These are phyloP conservation scores for Melanotaenia nigrans DNA, from an alignment of 2,797 vertebrate genomes.

Conservation along the genomic window DNA sequence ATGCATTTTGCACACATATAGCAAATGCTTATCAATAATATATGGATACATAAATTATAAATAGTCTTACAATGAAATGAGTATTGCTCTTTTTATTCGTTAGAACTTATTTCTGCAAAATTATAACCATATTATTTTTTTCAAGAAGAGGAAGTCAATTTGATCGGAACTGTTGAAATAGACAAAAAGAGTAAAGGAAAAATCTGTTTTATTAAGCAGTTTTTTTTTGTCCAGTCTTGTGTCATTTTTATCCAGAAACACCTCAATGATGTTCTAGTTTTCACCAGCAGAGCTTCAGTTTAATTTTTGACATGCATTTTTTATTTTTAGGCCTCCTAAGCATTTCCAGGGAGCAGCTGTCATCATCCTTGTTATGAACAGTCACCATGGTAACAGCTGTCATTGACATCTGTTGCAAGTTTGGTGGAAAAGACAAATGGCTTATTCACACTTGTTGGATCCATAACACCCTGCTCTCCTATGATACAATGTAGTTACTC, in stretches of 20 bases:
- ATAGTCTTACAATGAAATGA: too few species aligned
- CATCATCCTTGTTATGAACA: background rate
- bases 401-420: background rate
- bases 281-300: background rate
- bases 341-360: constrained; percentile 9
- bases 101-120: too few species aligned
- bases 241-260: background rate
- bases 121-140: too few species aligned
- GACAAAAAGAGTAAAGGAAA: too few species aligned
- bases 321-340: constrained; percentile 2
- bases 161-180: too few species aligned
- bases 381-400: background rate
- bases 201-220: background rate
- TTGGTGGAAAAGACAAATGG: background rate
- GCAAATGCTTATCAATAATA: too few species aligned
- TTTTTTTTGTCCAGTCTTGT: background rate
- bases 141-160: too few species aligned
- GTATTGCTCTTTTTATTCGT: too few species aligned
- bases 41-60: too few species aligned
- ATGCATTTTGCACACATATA: too few species aligned
- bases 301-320: background rate
- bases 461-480: background rate
- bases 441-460: background rate
- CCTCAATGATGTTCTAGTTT: background rate
- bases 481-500: background rate